Percentiles rank a stretch among this genome's conserved stretches.
Conservation (phyloP, 92 coral and sea anemone genomes). For the Actinostola sp. region DNA sequence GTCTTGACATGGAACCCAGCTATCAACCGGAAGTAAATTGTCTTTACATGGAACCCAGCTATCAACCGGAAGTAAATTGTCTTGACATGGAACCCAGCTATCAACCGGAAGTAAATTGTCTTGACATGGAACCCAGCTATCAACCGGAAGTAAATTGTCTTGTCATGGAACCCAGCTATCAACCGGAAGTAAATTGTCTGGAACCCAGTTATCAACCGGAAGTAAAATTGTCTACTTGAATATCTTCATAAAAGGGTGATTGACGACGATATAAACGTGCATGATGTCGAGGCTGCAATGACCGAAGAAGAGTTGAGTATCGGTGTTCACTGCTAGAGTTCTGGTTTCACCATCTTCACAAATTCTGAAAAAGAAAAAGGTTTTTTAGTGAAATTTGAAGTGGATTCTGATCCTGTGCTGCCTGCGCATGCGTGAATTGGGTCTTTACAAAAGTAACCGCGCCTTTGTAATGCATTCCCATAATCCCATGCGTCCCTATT, state of each 20-base stretch:
- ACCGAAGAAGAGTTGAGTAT: no score
- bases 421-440: no score
- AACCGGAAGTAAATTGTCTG: background rate
- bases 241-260: no score
- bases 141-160: background rate
- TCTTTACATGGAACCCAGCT: background rate
- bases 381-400: background rate
- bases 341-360: slow-evolving; percentile 85
- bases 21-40: slow-evolving; percentile 4
- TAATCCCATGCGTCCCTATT: no score
- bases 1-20: background rate
- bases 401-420: no score
- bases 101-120: slow-evolving; percentile 4
- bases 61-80: slow-evolving; percentile 3
- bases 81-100: background rate
- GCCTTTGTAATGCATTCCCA: no score
- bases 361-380: slow-evolving; percentile 54
- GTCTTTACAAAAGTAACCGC: no score
- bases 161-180: no score
- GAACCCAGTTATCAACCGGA: no score
- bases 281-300: background rate
- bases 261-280: background rate
- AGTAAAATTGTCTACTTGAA: no score
- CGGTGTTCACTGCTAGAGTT: slow-evolving; percentile 27
- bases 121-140: background rate